A percentile compares a stretch with the other conserved stretches of the same genome.
Conservation (phyloP, 2,888 invertebrate genomes). For the Galeruca laticollis region DNA sequence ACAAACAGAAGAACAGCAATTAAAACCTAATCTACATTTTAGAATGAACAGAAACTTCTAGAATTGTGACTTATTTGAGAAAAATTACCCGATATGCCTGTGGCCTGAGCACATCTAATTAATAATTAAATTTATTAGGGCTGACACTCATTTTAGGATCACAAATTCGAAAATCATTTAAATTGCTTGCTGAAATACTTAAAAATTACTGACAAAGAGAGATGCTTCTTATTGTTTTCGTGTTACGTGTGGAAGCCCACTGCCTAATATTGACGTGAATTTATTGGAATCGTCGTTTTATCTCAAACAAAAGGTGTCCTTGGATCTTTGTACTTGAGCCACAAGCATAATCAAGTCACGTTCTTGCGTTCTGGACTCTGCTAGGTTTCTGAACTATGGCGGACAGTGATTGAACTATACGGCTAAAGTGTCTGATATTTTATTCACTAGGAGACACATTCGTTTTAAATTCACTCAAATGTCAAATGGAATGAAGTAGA, state of each 20-base stretch:
- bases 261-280: not conserved
- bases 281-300: not conserved
- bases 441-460: constrained; percentile 61
- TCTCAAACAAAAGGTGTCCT: constrained; percentile 48
- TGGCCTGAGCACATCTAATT: too few relatives aligned
- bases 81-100: too few relatives aligned
- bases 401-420: constrained; percentile 64
- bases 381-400: constrained; percentile 52
- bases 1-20: too few relatives aligned
- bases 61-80: too few relatives aligned
- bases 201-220: too few relatives aligned
- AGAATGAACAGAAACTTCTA: too few relatives aligned
- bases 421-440: constrained; percentile 61
- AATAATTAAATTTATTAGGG: too few relatives aligned
- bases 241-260: not conserved
- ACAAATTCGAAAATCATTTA: too few relatives aligned
- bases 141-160: too few relatives aligned
- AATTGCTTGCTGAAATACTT: too few relatives aligned
- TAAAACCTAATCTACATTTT: too few relatives aligned
- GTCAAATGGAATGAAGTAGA: constrained; percentile 57
- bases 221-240: too few relatives aligned
- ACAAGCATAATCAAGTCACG: constrained; percentile 56
- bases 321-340: constrained; percentile 19
- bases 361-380: constrained; percentile 35
- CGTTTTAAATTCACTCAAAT: constrained; percentile 59